Base-by-base conservation (phyloP, 2,888 invertebrate species). In the Heliconius ethilla region DNA sequence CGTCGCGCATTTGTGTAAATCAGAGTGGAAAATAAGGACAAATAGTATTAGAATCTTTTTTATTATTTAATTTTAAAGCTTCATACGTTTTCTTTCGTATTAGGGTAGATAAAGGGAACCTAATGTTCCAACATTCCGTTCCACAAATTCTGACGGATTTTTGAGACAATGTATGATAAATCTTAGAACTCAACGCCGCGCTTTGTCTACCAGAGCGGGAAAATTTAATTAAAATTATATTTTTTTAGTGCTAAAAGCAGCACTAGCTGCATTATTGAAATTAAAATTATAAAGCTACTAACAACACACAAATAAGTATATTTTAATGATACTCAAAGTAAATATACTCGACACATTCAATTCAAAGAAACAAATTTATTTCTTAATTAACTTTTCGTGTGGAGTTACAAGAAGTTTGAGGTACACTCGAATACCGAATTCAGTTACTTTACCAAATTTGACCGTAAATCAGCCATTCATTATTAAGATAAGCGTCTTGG, bases 401-500 rank as follows among this genome's bases (percentile, higher is more conserved):
- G 59, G 6, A 72, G 7, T 37, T 15, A 59, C 59, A 59, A 72
- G 15, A 59, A 59, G 33, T 59, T 72, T 72, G 37, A 72, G 59
- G 55, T 66, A 75, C 63, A 77, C 67, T 72, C 45, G 51, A 33
- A 76, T 75, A 65, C 78, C 75, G 70, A 75, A 82, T 75, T 78
- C 77, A 63, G 79, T 70, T 67, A 63, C 69, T 75, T 77, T 82
- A 80, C 77, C 73, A 67, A 69, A 83, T 79, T 81, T 67, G 79
- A 79, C 80, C 74, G 81, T 85, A 84, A 85, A 84, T 85, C 87
- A 87, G 84, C 81, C 75, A 80, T 81, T 82, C 82, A 84, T 86
- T 87, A 88, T 92, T 90, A 87, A 92, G 91, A 92, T 92, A 92
- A 89, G 86, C 85, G 84, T 87, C 87, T 86, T 80, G 85, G 85